These are phyloP conservation scores for Vespertilio murinus DNA, from an alignment of 2,797 vertebrate genomes.

Conservation along the genomic window DNA sequence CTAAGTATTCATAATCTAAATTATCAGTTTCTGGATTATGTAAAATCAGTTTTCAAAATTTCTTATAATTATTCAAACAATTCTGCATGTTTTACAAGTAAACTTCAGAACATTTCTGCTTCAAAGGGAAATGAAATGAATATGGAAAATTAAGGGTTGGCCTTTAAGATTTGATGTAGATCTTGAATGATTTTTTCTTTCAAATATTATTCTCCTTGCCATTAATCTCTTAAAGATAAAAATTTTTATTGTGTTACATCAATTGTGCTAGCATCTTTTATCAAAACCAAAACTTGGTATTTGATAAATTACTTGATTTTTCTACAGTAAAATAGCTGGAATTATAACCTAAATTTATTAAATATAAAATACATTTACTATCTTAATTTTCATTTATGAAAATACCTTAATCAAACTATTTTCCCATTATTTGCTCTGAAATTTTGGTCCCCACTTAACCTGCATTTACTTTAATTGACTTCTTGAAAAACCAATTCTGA, in stretches of 20 bases:
- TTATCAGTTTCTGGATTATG: slow-evolving; percentile 3
- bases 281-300: not conserved
- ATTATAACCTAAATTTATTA: slow-evolving; percentile 19
- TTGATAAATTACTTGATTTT: not conserved
- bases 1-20: not conserved
- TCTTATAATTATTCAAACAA: slow-evolving; percentile 22
- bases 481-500: slow-evolving; percentile 16
- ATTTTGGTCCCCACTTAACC: not conserved
- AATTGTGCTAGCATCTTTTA: not conserved
- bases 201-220: not conserved
- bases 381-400: slow-evolving; percentile 3
- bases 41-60: slow-evolving; percentile 5
- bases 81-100: not conserved
- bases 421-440: not conserved
- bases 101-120: not conserved
- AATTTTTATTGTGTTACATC: not conserved
- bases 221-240: not conserved
- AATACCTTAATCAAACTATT: not conserved
- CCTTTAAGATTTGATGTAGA: not conserved
- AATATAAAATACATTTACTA: not conserved
- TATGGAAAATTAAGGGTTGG: slow-evolving; percentile 2
- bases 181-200: not conserved
- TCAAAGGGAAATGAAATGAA: slow-evolving; percentile 33
- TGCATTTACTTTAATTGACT: not conserved
- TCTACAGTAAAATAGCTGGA: slow-evolving; percentile 21